Base-by-base conservation (phyloP, 2,888 invertebrate genomes). In the Psylliodes chrysocephalus region DNA sequence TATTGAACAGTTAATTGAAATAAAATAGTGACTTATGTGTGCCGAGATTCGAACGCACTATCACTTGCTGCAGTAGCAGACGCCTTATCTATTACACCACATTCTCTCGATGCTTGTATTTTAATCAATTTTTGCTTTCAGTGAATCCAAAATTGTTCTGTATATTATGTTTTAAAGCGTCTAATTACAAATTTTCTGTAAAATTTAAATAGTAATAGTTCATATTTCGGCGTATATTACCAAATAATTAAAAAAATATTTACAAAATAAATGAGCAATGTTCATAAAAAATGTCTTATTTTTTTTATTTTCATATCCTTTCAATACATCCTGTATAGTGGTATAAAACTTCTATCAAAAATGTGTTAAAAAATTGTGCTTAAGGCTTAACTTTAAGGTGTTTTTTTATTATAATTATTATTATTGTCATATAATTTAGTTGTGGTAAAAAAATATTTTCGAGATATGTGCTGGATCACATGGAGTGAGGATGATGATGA, bases 321-420 rank as follows among this genome's bases (percentile, higher is more conserved):
- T 44, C 17, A 18, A 44, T 44, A 44, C 10, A n/a, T 10, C n/a
- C 7, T 33, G n/a, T 33, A 33, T 33, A 22, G 22, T 22, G 6
- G 22, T 33, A 33, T 6, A 44, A 44, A 44, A 44, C n/a, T 1
- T 17, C 6, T 46, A 46, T 46, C 19, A 46, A 46, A 46, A n/a
- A 19, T 7, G 19, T 19, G 19, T 12, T 49, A 28, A 44, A 33
- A 60, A 60, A 51, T 51, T 59, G 55, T 60, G 47, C 60, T 49
- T n/a, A 55, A 55, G 17, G 40, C 63, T 55, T 40, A 52, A 18
- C 25, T 35, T 22, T 44, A 57, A 52, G 46, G 52, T 64, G 28
- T 44, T 52, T n/a, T 22, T 8, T 17, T 25, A 64, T 64, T 64
- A 64, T 64, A 60, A 60, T 64, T 60, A 60, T 28, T 52, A 28